phyloP scores from a whole-genome alignment of 1,140 invertebrate species.

The Thaumatotibia leucotreta region DNA sequence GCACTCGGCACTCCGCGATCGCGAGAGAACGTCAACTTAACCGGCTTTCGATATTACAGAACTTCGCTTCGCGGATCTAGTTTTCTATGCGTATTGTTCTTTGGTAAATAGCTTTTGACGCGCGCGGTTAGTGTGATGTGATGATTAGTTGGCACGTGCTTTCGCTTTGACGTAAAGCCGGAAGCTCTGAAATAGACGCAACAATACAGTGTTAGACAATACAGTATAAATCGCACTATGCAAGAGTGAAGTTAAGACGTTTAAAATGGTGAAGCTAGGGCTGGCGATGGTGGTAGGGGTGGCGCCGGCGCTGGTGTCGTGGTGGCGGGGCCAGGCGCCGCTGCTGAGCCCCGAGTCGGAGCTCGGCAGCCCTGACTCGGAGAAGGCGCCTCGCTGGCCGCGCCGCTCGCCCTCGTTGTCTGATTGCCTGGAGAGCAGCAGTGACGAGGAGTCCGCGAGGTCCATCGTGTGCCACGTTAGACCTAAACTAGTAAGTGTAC shows the following conservation, averaged over 20 bases:
- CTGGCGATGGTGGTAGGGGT: conserved; percentile 68
- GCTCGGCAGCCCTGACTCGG: conserved; percentile 33
- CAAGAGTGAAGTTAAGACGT: not conserved
- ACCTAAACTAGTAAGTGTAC: conserved; percentile 61
- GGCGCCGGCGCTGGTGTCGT: conserved; percentile 64
- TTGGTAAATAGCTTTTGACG: not conserved
- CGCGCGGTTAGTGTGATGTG: not conserved
- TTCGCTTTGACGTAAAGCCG: conserved; percentile 39
- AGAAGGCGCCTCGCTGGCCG: conserved; percentile 50
- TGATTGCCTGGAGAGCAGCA: conserved; percentile 63
- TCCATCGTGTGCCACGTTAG: conserved; percentile 67
- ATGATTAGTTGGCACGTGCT: conserved; percentile 10
- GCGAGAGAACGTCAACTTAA: conserved; percentile 42
- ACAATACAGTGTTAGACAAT: conserved; percentile 32
- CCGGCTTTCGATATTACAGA: conserved; percentile 25
- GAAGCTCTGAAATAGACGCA: conserved; percentile 55
- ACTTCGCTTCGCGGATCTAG: not conserved
- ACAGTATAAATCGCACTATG: not conserved
- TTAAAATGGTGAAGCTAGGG: conserved; percentile 54
- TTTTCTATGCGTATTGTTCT: not conserved
- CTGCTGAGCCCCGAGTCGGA: conserved; percentile 40
- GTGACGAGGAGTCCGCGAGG: conserved; percentile 65
- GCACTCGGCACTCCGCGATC: conserved; percentile 56
- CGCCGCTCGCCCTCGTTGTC: conserved; percentile 60
- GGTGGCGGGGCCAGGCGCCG: conserved; percentile 56